phyloP scores from a whole-genome alignment of 2,888 invertebrate species.

The Terebella lapidaria region DNA sequence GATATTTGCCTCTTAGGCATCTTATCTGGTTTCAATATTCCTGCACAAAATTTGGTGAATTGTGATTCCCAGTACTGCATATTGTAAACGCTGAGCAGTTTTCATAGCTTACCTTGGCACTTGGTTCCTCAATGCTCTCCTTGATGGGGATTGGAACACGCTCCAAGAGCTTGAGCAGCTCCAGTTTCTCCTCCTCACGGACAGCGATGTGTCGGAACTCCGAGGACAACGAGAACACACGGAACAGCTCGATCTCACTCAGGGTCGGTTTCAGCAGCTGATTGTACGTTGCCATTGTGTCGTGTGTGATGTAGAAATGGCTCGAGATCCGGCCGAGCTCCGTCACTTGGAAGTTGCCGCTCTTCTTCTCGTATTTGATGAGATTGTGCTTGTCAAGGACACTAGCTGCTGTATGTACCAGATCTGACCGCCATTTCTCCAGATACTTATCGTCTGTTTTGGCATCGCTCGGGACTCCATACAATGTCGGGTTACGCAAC shows the following conservation, averaged over 20 bases:
- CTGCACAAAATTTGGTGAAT: no score
- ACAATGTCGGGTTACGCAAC: conserved; percentile 82
- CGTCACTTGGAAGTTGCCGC: conserved; percentile 82
- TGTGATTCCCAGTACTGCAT: no score
- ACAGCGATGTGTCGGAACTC: conserved; percentile 93
- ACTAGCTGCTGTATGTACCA: conserved; percentile 87
- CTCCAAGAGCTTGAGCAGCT: conserved; percentile 89
- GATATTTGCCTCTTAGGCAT: not conserved
- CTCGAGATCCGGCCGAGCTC: conserved; percentile 96
- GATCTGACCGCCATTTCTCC: conserved; percentile 86
- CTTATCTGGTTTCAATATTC: not conserved
- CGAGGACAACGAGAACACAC: conserved; percentile 94
- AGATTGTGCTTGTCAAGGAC: conserved; percentile 89
- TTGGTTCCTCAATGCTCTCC: conserved; percentile 95
- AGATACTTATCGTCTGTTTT: conserved; percentile 76
- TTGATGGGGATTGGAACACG: conserved; percentile 98
- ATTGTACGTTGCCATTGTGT: conserved; percentile 94
- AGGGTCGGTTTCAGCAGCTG: conserved; percentile 92
- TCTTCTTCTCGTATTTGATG: conserved; percentile 85
- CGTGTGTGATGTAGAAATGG: conserved; percentile 96
- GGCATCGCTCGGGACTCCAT: conserved; percentile 67
- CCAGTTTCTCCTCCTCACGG: conserved; percentile 82
- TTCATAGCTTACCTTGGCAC: conserved; percentile 81
- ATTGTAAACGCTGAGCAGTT: no score
- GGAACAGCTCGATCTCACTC: conserved; percentile 93